Conservation (phyloP, 37 sponge, comb jelly and placozoan species). For the Haliclona indistincta region DNA sequence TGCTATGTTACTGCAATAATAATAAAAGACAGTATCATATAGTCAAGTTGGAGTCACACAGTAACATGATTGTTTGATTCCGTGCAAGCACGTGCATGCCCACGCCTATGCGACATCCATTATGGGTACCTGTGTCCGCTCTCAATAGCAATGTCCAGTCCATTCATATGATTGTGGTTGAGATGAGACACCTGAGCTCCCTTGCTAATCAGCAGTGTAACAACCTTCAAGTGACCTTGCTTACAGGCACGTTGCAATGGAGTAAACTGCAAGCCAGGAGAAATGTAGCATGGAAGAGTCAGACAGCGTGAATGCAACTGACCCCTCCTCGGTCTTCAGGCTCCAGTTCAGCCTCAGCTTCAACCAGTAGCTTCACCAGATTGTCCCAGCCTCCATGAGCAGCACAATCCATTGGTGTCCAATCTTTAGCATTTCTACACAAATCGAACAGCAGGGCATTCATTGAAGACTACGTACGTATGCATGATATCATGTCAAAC, state of each 20-base stretch:
- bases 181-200: slow-evolving; percentile 55
- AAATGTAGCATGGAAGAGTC: too few relatives aligned
- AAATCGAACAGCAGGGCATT: too few relatives aligned
- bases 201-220: slow-evolving; percentile 55
- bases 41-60: too few relatives aligned
- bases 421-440: slow-evolving; percentile 63
- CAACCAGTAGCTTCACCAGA: slow-evolving; percentile 51
- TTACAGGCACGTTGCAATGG: slow-evolving; percentile 84
- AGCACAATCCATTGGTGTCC: slow-evolving; percentile 89
- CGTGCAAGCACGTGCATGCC: not conserved
- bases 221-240: slow-evolving; percentile 60
- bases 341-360: slow-evolving; percentile 67
- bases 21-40: too few relatives aligned
- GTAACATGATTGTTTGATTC: too few relatives aligned
- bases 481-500: too few relatives aligned
- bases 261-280: slow-evolving; percentile 66
- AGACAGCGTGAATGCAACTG: too few relatives aligned
- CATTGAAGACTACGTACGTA: too few relatives aligned
- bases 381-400: slow-evolving; percentile 49
- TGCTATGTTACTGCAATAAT: slow-evolving; percentile 67
- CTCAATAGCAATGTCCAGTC: slow-evolving; percentile 89
- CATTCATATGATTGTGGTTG: slow-evolving; percentile 46
- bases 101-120: slow-evolving; percentile 1
- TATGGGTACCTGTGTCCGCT: slow-evolving; percentile 84
- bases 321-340: slow-evolving; percentile 61